A percentile compares a stretch with the other conserved stretches of the same genome.
phyloP scores from a whole-genome alignment of 2,888 invertebrate species.

The Autographa gamma region DNA sequence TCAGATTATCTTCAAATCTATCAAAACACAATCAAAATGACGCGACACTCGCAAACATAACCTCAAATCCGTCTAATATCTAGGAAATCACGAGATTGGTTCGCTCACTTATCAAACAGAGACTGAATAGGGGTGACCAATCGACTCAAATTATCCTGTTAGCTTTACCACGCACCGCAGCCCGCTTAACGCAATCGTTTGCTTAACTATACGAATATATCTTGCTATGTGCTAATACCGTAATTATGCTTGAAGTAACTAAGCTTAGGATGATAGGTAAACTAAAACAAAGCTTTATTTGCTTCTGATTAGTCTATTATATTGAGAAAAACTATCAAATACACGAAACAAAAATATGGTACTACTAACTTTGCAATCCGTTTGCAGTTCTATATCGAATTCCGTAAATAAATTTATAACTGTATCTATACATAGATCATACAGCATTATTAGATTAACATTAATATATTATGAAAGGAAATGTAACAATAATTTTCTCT shows the following conservation, averaged over 20 bases:
- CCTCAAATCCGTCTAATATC: conserved; percentile 7
- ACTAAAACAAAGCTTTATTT: too few species aligned
- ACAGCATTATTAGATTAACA: background rate
- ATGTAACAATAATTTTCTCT: background rate
- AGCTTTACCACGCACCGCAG: conserved; percentile 17
- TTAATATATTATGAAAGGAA: background rate
- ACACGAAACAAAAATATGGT: too few species aligned
- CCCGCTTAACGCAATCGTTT: conserved; percentile 12
- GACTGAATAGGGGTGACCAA: conserved; percentile 14
- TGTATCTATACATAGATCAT: too few species aligned
- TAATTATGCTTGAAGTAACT: background rate
- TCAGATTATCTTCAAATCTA: background rate
- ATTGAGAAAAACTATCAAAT: too few species aligned
- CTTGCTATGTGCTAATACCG: background rate
- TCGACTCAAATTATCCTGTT: conserved; percentile 30
- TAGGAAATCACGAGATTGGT: conserved; percentile 2
- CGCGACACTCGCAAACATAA: background rate
- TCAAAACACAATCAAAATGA: background rate
- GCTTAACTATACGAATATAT: background rate
- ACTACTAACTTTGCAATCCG: too few species aligned
- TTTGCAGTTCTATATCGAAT: too few species aligned
- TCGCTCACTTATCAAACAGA: conserved; percentile 23
- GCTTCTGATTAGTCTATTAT: too few species aligned
- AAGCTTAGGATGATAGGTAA: too few species aligned
- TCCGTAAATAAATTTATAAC: too few species aligned